Base-by-base conservation (phyloP, 2,888 invertebrate species). In the Ethmia dodecea region DNA sequence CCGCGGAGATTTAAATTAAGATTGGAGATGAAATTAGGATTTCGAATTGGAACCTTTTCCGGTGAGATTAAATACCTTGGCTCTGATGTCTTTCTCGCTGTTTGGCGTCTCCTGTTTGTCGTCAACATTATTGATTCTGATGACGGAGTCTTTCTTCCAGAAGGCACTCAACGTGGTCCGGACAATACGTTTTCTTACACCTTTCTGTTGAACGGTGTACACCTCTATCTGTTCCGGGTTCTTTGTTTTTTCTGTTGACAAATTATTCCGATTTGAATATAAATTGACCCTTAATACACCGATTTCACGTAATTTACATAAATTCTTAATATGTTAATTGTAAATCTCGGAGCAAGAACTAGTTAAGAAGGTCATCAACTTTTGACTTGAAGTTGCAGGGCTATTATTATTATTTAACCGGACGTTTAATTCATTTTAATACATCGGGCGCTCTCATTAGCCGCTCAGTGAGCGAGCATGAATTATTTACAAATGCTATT, bases 51-150 rank as follows among this genome's bases (percentile, higher is more conserved):
- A 34, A 54, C 62, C 52, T 43, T 47, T 8, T 22, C n/a, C n/a
- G 22, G 22, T n/a, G n/a, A 22, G 22, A n/a, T 22, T 22, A 22
- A 43, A 42, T 81, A 90, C 90, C 89, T 92, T 92, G 57, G 89
- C 89, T 69, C 89, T 86, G 56, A 92, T 91, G 68, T 90, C 89
- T 67, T 90, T 90, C 55, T 91, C 91, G 48, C 66, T 84, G 71
- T 92, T 90, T 24, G 91, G 89, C 31, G 88, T 81, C 65, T 91
- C 90, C 59, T 89, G 90, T 60, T 91, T 91, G 71, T 93, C 93
- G 51, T 89, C 89, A 56, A 91, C 90, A 61, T 93, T 93, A 73
- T 92, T 92, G 61, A 93, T 93, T 51, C 92, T 87, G 61, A 93
- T 87, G 55, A 88, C 88, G 52, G 90, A 90, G 54, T 89, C 90